Percentiles rank a stretch among this genome's conserved stretches.
Evolutionary conservation across 2,797 vertebrate species (phyloP).

Genomic region (Margarornis squamiger): DNA sequence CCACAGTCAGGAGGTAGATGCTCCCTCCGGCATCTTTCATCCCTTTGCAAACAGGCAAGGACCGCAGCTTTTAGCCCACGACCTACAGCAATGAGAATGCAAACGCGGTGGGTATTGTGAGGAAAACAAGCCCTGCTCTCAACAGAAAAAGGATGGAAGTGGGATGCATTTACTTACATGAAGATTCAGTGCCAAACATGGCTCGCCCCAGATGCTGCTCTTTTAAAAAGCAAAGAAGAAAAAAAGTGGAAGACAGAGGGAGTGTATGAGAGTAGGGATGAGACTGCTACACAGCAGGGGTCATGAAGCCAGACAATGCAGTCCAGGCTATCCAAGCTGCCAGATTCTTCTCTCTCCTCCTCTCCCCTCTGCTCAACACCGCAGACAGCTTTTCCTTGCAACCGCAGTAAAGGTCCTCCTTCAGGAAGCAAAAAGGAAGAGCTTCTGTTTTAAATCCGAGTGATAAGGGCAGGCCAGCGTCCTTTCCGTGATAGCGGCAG

Average conservation of each 20-base stretch:
- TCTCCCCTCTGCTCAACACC: constrained; percentile 60
- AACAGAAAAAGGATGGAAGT: constrained; percentile 54
- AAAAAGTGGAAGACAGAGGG: constrained; percentile 59
- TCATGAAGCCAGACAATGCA: constrained; percentile 96
- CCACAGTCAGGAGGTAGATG: constrained; percentile 1
- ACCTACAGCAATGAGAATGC: constrained; percentile 40
- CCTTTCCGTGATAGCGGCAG: constrained; percentile 61
- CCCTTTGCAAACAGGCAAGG: constrained; percentile 25
- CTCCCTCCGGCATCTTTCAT: constrained; percentile 14
- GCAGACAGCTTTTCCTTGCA: constrained; percentile 62
- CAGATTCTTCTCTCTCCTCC: constrained; percentile 73
- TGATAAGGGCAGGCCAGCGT: constrained; percentile 58
- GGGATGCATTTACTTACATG: constrained; percentile 92
- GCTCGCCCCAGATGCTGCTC: constrained; percentile 90
- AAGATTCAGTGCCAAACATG: constrained; percentile 99
- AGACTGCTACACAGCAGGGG: constrained; percentile 91
- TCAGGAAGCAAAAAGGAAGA: constrained; percentile 47
- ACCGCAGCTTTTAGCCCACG: constrained; percentile 8
- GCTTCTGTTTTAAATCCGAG: constrained; percentile 77
- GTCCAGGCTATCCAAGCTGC: constrained; percentile 83
- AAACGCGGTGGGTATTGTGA: background rate
- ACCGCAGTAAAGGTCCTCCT: constrained; percentile 63
- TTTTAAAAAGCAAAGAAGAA: constrained; percentile 76
- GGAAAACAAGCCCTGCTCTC: constrained; percentile 39
- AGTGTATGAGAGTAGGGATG: constrained; percentile 80